Conservation (phyloP, 2,888 invertebrate species). For the Lochmaea crataegi region DNA sequence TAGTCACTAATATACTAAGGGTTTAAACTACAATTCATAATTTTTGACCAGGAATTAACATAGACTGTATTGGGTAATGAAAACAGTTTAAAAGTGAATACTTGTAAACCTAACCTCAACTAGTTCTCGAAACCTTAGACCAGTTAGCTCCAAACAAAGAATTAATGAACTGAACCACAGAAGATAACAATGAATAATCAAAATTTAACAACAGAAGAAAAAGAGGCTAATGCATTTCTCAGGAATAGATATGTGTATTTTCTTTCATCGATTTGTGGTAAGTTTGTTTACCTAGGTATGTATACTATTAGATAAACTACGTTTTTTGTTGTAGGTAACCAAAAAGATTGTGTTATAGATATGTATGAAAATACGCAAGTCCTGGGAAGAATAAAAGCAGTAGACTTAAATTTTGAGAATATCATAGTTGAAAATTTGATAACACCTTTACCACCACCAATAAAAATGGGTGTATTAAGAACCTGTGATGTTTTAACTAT, state of each 20-base stretch:
- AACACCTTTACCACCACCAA: constrained; percentile 52
- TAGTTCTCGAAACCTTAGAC: too few species aligned
- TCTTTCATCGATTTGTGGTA: constrained; percentile 58
- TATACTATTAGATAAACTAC: neutral
- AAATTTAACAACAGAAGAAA: constrained; percentile 40
- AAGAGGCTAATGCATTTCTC: constrained; percentile 55
- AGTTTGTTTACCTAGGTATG: neutral
- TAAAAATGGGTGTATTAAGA: constrained; percentile 56
- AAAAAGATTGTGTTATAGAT: constrained; percentile 52
- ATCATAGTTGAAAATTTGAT: constrained; percentile 59
- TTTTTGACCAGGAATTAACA: too few species aligned
- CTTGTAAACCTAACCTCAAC: constrained; percentile 2
- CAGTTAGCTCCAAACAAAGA: too few species aligned
- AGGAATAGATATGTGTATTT: constrained; percentile 58
- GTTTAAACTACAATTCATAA: too few species aligned
- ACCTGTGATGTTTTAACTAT: constrained; percentile 57
- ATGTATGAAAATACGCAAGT: constrained; percentile 59
- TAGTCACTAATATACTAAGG: too few species aligned
- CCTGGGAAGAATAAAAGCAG: constrained; percentile 55
- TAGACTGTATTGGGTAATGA: too few species aligned
- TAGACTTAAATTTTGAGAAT: constrained; percentile 58
- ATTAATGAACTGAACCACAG: neutral
- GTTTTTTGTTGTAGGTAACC: constrained; percentile 44
- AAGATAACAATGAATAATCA: neutral
- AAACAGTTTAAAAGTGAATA: too few species aligned